Percentiles rank a stretch among this genome's conserved stretches.
Evolutionary conservation across 2,797 vertebrate species (phyloP).

Genomic region (Mastacembelus armatus): DNA sequence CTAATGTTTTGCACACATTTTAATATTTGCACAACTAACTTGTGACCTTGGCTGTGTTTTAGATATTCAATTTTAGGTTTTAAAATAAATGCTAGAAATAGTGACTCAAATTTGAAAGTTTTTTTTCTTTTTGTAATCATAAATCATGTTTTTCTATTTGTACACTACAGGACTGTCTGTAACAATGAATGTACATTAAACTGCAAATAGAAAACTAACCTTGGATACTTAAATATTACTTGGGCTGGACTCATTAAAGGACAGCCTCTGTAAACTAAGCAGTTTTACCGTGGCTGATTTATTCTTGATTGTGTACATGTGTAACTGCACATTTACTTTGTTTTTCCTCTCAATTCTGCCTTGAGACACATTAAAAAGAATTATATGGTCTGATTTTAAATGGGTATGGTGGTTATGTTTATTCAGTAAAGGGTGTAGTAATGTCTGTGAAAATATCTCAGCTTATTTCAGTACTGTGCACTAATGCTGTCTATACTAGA

Average conservation of each 20-base stretch:
- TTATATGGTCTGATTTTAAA: neutral
- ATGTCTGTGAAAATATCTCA: neutral
- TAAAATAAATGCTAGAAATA: conserved; percentile 23
- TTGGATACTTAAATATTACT: too few species aligned
- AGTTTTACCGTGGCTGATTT: too few species aligned
- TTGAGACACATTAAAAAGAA: neutral
- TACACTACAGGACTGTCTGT: neutral
- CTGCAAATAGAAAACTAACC: neutral
- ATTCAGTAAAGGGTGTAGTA: neutral
- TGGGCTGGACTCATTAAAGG: too few species aligned
- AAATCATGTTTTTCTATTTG: neutral
- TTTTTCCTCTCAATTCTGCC: neutral
- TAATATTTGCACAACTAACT: conserved; percentile 57
- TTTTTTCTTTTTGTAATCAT: neutral
- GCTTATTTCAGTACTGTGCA: conserved; percentile 15
- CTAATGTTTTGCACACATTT: conserved; percentile 49
- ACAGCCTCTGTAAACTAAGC: too few species aligned
- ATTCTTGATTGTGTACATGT: neutral
- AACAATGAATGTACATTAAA: conserved; percentile 23
- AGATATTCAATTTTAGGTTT: conserved; percentile 11
- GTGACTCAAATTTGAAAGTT: neutral
- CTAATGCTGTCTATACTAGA: conserved; percentile 7
- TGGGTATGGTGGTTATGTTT: neutral
- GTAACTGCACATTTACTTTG: neutral
- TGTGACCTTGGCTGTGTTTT: conserved; percentile 33